Percentiles rank a stretch among this genome's conserved stretches.
Evolutionary conservation across 2,888 invertebrate species (phyloP).

Genomic region (Pristionchus japonicus): DNA sequence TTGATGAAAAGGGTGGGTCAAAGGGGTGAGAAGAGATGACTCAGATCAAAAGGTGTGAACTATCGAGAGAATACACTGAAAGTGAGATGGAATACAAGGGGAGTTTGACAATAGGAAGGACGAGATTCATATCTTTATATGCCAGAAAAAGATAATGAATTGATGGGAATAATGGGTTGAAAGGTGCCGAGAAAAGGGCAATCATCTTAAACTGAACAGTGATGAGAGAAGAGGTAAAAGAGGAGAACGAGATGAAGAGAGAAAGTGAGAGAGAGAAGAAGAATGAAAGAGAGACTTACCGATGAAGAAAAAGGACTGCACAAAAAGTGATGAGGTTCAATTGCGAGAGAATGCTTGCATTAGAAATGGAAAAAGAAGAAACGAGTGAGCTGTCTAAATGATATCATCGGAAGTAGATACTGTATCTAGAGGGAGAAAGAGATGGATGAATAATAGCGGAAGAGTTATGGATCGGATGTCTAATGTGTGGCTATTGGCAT

Average conservation of each 20-base stretch:
- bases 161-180: constrained; percentile 15
- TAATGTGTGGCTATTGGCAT: constrained; percentile 29
- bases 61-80: neutral
- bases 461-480: constrained; percentile 21
- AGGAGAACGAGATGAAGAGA: neutral
- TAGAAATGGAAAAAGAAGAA: neutral
- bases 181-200: constrained; percentile 35
- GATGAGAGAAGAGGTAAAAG: neutral
- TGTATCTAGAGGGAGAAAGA: neutral
- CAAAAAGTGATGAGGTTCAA: constrained; percentile 32
- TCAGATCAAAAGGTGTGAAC: neutral
- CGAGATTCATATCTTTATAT: constrained; percentile 26
- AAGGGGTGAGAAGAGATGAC: neutral
- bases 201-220: neutral
- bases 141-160: constrained; percentile 13
- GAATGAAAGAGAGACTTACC: neutral
- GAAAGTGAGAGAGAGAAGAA: neutral
- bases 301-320: neutral
- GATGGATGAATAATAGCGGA: constrained; percentile 1
- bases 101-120: neutral
- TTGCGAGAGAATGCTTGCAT: constrained; percentile 19
- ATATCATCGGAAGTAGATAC: neutral
- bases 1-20: constrained; percentile 21
- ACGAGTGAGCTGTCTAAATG: neutral
- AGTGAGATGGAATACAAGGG: neutral